Conservation (phyloP, 2,113 vertebrate species). For the Oryzias woworae region DNA sequence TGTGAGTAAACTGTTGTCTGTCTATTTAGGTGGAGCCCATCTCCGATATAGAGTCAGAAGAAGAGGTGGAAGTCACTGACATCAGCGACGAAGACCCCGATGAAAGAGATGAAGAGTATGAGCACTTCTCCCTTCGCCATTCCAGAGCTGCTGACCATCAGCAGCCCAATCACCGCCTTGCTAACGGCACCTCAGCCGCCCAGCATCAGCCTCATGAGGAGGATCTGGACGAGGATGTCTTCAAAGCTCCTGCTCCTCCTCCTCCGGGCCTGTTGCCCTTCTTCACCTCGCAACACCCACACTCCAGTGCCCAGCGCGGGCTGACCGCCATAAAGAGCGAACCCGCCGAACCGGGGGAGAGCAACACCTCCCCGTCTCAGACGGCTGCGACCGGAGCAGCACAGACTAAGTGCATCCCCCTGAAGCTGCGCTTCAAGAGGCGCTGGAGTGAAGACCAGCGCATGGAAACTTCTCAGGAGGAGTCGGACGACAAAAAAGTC, state of each 20-base stretch:
- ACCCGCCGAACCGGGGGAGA: slow-evolving; percentile 55
- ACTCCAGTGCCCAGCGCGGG: slow-evolving; percentile 37
- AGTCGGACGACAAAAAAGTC: slow-evolving; percentile 84
- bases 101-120: slow-evolving; percentile 73
- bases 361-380: slow-evolving; percentile 58
- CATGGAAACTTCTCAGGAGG: slow-evolving; percentile 81
- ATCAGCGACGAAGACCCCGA: slow-evolving; percentile 86
- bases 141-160: slow-evolving; percentile 44
- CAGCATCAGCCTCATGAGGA: slow-evolving; percentile 66
- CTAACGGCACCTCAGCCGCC: slow-evolving; percentile 48
- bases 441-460: slow-evolving; percentile 93
- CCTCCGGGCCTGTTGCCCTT: slow-evolving; percentile 66
- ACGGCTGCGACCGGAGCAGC: slow-evolving; percentile 20
- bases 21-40: slow-evolving; percentile 85
- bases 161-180: slow-evolving; percentile 35
- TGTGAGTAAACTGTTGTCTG: neutral
- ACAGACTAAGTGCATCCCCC: slow-evolving; percentile 84
- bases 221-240: slow-evolving; percentile 90
- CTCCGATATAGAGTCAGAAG: slow-evolving; percentile 87
- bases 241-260: slow-evolving; percentile 85
- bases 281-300: slow-evolving; percentile 50
- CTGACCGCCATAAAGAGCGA: slow-evolving; percentile 69
- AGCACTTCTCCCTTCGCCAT: slow-evolving; percentile 57
- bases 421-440: slow-evolving; percentile 90
- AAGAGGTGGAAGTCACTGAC: slow-evolving; percentile 90